phyloP scores from a whole-genome alignment of 2,797 vertebrate species.

The Pangasius djambal region DNA sequence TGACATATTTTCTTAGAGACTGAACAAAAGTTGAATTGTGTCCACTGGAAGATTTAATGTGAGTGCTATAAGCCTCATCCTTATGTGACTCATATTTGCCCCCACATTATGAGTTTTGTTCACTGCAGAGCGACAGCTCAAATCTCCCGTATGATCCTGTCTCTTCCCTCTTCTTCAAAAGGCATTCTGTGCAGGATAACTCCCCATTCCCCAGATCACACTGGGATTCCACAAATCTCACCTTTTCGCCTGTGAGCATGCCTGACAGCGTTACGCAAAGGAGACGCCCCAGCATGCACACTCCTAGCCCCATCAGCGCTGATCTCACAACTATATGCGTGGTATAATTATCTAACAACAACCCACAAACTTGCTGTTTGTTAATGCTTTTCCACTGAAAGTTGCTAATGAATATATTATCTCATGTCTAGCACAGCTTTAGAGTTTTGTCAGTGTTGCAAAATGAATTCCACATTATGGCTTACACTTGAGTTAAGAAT shows the following conservation, averaged over 20 bases:
- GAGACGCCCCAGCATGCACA: slow-evolving; percentile 40
- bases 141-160: slow-evolving; percentile 46
- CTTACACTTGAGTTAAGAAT: background rate
- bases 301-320: slow-evolving; percentile 33
- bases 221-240: slow-evolving; percentile 71
- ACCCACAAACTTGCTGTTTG: slow-evolving; percentile 31
- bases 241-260: slow-evolving; percentile 55
- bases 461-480: slow-evolving; percentile 33
- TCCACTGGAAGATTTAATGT: slow-evolving; percentile 9
- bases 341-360: background rate
- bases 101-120: background rate
- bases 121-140: slow-evolving; percentile 8
- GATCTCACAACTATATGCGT: background rate
- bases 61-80: slow-evolving; percentile 1
- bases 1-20: background rate
- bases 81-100: slow-evolving; percentile 28
- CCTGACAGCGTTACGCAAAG: slow-evolving; percentile 40
- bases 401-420: slow-evolving; percentile 17
- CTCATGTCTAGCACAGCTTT: slow-evolving; percentile 7
- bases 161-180: slow-evolving; percentile 52
- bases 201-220: slow-evolving; percentile 61
- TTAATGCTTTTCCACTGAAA: slow-evolving; percentile 39
- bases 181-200: slow-evolving; percentile 49
- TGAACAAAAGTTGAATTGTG: background rate
- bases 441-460: slow-evolving; percentile 17